Evolutionary conservation across 2,888 invertebrate genomes (phyloP), one percentile per base, ranked within the genome.

Genomic region (Clistopyga incitator): DNA sequence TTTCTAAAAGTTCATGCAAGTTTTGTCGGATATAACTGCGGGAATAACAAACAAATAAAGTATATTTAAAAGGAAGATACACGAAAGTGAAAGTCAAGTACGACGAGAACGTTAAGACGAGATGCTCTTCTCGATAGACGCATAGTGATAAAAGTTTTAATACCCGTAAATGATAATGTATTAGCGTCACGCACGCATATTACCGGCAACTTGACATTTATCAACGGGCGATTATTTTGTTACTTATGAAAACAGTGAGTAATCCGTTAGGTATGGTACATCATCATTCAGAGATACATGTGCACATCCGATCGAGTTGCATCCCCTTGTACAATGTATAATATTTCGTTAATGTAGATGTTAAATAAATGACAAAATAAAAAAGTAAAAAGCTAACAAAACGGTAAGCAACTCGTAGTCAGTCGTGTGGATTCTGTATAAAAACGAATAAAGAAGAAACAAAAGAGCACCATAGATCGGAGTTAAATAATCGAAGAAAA

Each of bases 311-410:
- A 86, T 89, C 89, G 89, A 90, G 89, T 89, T 88, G 88, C 89
- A 87, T 88, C 86, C 85, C 87, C 86, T 87, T 91, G 90, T 91
- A 91, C 88, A 92, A 92, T 92, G 91, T 92, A 90, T 91, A 88
- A 92, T 92, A 92, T 92, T 92, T 90, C 89, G 89, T 92, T 91
- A 88, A 86, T 87, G 87, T 92, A 91, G 89, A 87, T 91, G 89
- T 90, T 90, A 89, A 89, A 91, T 90, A 90, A 88, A 86, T 81
- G 81, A 86, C n/a, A 87, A 85, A 90, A 90, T 90, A 89, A 86
- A 90, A 88, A 90, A 88, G 72, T 54, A 83, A 85, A 83, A 86
- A 79, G 70, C 84, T 38, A 59, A 81, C 59, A 79, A 67, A 79
- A 68, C 59, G 67, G 52, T 65, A 81, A 80, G 77, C 84, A 81